phyloP scores from a whole-genome alignment of 2,113 vertebrate genomes.

The Nestor notabilis region DNA sequence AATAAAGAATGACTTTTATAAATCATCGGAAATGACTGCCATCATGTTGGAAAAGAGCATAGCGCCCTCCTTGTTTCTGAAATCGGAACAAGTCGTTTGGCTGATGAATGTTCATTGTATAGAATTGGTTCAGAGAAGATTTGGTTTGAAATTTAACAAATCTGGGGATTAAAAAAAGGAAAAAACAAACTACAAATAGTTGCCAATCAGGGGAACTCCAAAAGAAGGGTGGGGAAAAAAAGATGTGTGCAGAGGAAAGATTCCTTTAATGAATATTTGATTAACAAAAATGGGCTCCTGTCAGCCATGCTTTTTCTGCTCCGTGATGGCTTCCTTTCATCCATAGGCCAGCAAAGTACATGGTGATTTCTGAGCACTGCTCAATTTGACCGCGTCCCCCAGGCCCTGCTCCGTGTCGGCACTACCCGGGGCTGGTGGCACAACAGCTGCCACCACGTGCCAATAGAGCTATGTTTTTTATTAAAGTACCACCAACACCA shows the following conservation, averaged over 20 bases:
- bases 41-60: slow-evolving; percentile 86
- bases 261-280: slow-evolving; percentile 62
- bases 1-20: slow-evolving; percentile 80
- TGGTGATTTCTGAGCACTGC: slow-evolving; percentile 61
- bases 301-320: slow-evolving; percentile 87
- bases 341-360: slow-evolving; percentile 80
- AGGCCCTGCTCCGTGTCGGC: slow-evolving; percentile 21
- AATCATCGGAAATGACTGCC: slow-evolving; percentile 84
- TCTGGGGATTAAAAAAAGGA: not conserved
- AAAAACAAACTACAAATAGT: slow-evolving; percentile 50
- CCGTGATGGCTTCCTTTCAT: slow-evolving; percentile 86
- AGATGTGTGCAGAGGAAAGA: not conserved
- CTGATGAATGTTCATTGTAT: slow-evolving; percentile 40
- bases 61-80: slow-evolving; percentile 68
- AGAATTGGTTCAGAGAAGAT: slow-evolving; percentile 58
- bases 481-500: slow-evolving; percentile 79
- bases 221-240: not conserved
- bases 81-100: slow-evolving; percentile 50
- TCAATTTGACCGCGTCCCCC: slow-evolving; percentile 45
- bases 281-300: slow-evolving; percentile 73
- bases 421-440: not conserved
- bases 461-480: slow-evolving; percentile 42
- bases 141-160: slow-evolving; percentile 68
- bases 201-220: slow-evolving; percentile 76
- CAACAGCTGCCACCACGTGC: not conserved